Conservation (phyloP, 2,797 vertebrate genomes). For the Fratercula arctica region DNA sequence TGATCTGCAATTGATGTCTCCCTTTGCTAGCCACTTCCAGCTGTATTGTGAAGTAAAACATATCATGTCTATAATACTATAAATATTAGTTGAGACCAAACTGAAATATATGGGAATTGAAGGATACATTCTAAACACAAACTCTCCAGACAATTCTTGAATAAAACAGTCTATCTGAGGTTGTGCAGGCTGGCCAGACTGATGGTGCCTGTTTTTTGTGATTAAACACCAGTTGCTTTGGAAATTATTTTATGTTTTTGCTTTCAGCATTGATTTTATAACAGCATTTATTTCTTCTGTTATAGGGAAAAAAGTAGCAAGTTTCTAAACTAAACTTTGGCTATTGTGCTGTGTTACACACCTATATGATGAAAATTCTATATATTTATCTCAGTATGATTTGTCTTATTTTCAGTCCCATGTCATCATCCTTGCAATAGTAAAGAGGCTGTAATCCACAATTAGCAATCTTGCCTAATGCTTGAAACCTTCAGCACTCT, state of each 20-base stretch:
- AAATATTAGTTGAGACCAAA: conserved; percentile 21
- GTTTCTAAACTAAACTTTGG: not conserved
- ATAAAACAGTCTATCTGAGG: not conserved
- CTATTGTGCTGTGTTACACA: not conserved
- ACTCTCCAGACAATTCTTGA: not conserved
- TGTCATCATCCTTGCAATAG: not conserved
- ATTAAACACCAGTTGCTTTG: not conserved
- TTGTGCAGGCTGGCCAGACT: not conserved
- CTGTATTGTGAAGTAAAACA: conserved; percentile 25
- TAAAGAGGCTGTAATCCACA: not conserved
- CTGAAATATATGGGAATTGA: not conserved
- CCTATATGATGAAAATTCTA: not conserved
- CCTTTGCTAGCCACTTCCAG: conserved; percentile 20
- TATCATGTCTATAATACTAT: not conserved
- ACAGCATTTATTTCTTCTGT: not conserved
- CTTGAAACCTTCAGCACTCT: not conserved
- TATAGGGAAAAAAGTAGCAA: not conserved
- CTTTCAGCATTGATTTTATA: not conserved
- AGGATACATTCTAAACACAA: not conserved
- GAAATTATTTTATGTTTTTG: not conserved
- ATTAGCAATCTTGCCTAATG: not conserved
- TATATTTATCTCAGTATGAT: not conserved
- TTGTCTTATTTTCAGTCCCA: not conserved
- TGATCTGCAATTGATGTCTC: conserved; percentile 26
- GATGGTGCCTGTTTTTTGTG: not conserved